Evolutionary conservation across 1,140 invertebrate species (phyloP).

Genomic region (Gyrodactylus salaris): DNA sequence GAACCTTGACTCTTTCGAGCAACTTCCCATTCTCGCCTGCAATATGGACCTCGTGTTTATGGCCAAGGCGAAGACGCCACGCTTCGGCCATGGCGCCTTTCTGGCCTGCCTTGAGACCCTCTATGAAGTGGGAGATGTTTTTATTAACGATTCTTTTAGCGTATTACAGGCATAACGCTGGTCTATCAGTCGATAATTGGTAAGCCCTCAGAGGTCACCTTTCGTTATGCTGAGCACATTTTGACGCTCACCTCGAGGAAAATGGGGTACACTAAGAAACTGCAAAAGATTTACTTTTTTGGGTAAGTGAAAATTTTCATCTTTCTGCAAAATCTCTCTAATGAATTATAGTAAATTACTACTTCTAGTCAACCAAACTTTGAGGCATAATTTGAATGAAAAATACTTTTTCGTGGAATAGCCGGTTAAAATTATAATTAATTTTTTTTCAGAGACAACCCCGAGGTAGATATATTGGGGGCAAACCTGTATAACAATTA

Average conservation of each 20-base stretch:
- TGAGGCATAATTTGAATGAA: too few relatives aligned
- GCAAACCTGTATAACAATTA: conserved; percentile 12
- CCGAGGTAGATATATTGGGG: conserved; percentile 12
- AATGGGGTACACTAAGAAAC: conserved; percentile 18
- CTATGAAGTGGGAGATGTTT: conserved; percentile 20
- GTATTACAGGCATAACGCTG: conserved; percentile 29
- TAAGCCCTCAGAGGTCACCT: conserved; percentile 33
- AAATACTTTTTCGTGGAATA: background rate
- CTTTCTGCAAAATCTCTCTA: background rate
- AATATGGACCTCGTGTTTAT: conserved; percentile 36
- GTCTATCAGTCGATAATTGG: conserved; percentile 29
- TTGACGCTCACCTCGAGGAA: conserved; percentile 24
- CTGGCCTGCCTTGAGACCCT: conserved; percentile 29
- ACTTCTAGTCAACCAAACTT: too few relatives aligned
- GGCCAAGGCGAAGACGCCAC: conserved; percentile 29
- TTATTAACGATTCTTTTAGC: conserved; percentile 13
- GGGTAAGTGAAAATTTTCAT: conserved; percentile 20
- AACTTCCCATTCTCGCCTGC: conserved; percentile 31
- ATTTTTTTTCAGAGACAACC: conserved; percentile 11
- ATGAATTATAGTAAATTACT: too few relatives aligned
- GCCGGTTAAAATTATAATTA: too few relatives aligned
- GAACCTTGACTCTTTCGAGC: conserved; percentile 11
- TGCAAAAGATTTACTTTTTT: conserved; percentile 27
- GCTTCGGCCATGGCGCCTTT: conserved; percentile 34
- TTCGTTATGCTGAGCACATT: conserved; percentile 28